phyloP scores from a whole-genome alignment of 2,797 vertebrate genomes.

The Alca torda region DNA sequence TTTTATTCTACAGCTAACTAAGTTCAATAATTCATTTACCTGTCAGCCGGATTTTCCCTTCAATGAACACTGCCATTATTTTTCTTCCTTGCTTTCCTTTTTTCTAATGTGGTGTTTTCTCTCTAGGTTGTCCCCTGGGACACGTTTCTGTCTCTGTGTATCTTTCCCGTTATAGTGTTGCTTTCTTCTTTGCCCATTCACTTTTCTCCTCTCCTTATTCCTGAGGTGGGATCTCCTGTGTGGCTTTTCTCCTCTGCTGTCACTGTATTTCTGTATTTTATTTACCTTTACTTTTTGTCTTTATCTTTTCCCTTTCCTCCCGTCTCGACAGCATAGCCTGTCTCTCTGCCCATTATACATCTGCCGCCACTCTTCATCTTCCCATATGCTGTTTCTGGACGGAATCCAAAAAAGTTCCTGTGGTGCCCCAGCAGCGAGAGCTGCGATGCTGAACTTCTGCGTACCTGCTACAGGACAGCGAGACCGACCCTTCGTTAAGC shows the following conservation, averaged over 20 bases:
- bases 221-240: not conserved
- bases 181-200: not conserved
- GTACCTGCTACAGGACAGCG: fast-evolving
- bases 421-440: not conserved
- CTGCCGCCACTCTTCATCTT: not conserved
- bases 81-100: not conserved
- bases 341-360: not conserved
- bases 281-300: not conserved
- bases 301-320: not conserved
- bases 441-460: not conserved
- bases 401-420: not conserved
- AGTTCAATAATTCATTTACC: constrained; percentile 7
- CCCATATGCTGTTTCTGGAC: not conserved
- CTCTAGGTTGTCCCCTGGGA: not conserved
- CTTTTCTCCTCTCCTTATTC: not conserved
- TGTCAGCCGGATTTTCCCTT: not conserved
- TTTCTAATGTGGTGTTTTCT: not conserved
- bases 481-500: fast-evolving
- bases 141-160: not conserved
- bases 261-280: not conserved
- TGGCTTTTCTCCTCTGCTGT: not conserved
- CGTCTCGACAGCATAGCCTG: not conserved
- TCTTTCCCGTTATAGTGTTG: not conserved
- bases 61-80: not conserved
- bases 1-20: not conserved